Evolutionary conservation across 2,888 invertebrate genomes (phyloP).

Genomic region (Mythimna loreyi): DNA sequence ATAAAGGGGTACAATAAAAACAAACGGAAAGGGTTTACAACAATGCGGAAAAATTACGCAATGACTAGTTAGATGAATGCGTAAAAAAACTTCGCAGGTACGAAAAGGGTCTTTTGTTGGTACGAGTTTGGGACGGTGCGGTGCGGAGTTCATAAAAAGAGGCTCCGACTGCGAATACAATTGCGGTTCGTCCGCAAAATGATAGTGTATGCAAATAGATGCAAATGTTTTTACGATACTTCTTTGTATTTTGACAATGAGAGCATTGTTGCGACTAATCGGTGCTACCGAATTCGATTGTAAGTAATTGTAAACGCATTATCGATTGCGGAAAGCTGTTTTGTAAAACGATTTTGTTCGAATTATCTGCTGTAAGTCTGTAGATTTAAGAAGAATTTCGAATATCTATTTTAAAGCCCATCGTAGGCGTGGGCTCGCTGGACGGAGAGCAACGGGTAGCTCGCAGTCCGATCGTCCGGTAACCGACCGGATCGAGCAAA

Average conservation of each 20-base stretch:
- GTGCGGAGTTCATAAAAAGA: slow-evolving; percentile 59
- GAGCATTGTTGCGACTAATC: slow-evolving; percentile 69
- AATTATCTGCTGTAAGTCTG: neutral
- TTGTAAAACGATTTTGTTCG: neutral
- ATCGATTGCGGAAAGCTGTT: slow-evolving; percentile 63
- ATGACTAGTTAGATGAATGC: slow-evolving; percentile 82
- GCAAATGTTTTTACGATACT: slow-evolving; percentile 80
- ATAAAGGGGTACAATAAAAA: slow-evolving; percentile 87
- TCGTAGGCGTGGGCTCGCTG: too few relatives aligned
- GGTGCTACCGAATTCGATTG: slow-evolving; percentile 82
- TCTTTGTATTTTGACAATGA: slow-evolving; percentile 75
- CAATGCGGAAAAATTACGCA: slow-evolving; percentile 90
- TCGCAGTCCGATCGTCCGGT: too few relatives aligned
- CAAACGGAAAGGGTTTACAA: slow-evolving; percentile 90
- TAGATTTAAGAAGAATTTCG: neutral
- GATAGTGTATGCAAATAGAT: slow-evolving; percentile 86
- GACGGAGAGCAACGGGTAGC: too few relatives aligned
- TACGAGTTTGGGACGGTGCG: slow-evolving; percentile 64
- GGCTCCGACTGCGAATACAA: slow-evolving; percentile 75
- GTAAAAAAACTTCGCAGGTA: slow-evolving; percentile 87
- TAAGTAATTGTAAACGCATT: slow-evolving; percentile 76
- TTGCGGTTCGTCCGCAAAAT: slow-evolving; percentile 77
- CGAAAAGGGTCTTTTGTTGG: slow-evolving; percentile 77
- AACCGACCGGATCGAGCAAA: too few relatives aligned
- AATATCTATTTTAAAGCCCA: neutral